A percentile compares a stretch with the other conserved stretches of the same genome.
phyloP scores from a whole-genome alignment of 2,888 invertebrate species.

The Amiota communis region DNA sequence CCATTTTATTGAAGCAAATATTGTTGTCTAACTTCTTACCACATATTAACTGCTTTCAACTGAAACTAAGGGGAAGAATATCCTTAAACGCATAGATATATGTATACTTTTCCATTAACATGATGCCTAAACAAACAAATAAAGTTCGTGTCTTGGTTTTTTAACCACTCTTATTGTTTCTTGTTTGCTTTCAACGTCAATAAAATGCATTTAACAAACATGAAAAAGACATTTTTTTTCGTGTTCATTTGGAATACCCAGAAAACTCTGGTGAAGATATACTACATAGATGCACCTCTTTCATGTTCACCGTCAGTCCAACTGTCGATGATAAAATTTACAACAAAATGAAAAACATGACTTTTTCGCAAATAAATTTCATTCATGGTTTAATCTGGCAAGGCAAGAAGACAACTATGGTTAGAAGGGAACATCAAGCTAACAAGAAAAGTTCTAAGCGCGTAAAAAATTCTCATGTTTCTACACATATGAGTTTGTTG shows the following conservation, averaged over 20 bases:
- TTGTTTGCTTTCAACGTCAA: not conserved
- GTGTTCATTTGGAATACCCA: not conserved
- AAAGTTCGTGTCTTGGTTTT: not conserved
- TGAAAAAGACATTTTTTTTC: not conserved
- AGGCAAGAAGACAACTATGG: not conserved
- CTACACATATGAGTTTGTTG: slow-evolving; percentile 8
- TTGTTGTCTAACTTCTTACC: too few species aligned
- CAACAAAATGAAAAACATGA: slow-evolving; percentile 15
- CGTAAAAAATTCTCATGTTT: not conserved
- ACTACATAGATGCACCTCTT: slow-evolving; percentile 4
- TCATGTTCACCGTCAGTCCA: slow-evolving; percentile 1
- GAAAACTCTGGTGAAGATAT: not conserved
- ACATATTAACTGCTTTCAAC: too few species aligned
- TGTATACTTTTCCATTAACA: not conserved
- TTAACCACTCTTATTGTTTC: not conserved
- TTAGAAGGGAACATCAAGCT: not conserved
- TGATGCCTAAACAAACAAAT: not conserved
- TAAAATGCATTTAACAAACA: not conserved
- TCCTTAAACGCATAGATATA: not conserved
- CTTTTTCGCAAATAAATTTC: slow-evolving; percentile 25
- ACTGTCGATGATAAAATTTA: slow-evolving; percentile 14
- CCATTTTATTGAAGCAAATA: too few species aligned
- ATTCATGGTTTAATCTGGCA: not conserved
- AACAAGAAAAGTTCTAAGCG: slow-evolving; percentile 23
- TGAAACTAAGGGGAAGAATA: too few species aligned